Percentiles rank a stretch among this genome's conserved stretches.
Evolutionary conservation across 2,888 invertebrate species (phyloP).

Genomic region (Neelides folsomi): DNA sequence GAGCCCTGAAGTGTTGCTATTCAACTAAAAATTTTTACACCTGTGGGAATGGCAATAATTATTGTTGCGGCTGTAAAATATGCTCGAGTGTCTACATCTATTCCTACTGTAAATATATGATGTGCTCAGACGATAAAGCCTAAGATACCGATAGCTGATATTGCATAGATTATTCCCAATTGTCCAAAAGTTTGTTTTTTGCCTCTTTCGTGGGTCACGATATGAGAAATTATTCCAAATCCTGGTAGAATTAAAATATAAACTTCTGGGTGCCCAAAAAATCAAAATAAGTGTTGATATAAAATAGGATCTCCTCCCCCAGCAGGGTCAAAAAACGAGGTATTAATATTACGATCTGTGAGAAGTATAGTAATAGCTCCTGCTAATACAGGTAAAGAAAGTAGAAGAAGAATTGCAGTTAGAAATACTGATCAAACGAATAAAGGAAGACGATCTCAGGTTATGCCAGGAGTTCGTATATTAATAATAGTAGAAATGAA

Average conservation of each 20-base stretch:
- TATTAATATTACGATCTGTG: constrained; percentile 66
- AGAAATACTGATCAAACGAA: constrained; percentile 60
- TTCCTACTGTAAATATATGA: constrained; percentile 71
- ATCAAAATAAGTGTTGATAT: constrained; percentile 74
- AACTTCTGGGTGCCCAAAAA: constrained; percentile 76
- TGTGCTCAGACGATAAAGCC: constrained; percentile 76
- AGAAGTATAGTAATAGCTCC: constrained; percentile 67
- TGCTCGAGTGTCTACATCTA: constrained; percentile 70
- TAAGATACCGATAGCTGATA: constrained; percentile 63
- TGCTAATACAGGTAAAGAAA: constrained; percentile 61
- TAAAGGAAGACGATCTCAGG: constrained; percentile 52
- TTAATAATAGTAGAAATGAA: constrained; percentile 65
- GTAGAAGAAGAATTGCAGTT: constrained; percentile 50
- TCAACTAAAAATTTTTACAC: constrained; percentile 72
- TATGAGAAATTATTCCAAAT: constrained; percentile 68
- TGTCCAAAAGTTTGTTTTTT: constrained; percentile 61
- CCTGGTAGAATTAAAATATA: constrained; percentile 74
- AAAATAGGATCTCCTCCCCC: constrained; percentile 69
- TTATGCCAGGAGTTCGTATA: constrained; percentile 48
- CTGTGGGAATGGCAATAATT: constrained; percentile 74
- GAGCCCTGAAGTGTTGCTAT: constrained; percentile 55
- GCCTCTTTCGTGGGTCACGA: constrained; percentile 58
- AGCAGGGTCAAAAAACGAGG: constrained; percentile 64
- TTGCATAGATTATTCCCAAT: constrained; percentile 70
- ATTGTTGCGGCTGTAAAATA: constrained; percentile 73